Evolutionary conservation across 2,113 vertebrate genomes (phyloP).

Genomic region (Gallinago undulata): DNA sequence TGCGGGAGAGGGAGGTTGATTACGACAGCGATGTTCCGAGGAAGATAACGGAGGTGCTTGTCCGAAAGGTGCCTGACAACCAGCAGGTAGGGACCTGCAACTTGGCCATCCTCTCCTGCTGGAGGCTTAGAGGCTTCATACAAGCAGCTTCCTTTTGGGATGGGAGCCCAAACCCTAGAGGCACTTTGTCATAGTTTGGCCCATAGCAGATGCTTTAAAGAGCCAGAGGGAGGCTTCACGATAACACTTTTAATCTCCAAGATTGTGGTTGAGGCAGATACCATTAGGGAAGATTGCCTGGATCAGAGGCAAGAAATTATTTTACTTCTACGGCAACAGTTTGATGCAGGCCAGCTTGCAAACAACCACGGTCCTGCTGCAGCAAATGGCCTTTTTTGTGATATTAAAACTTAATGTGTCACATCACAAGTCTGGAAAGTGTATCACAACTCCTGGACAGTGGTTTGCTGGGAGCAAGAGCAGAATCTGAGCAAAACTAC

Average conservation of each 20-base stretch:
- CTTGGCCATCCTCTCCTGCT: not conserved
- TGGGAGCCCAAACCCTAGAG: not conserved
- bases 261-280: not conserved
- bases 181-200: not conserved
- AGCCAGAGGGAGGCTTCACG: not conserved
- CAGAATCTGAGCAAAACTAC: not conserved
- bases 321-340: not conserved
- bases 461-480: not conserved
- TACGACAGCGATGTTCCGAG: conserved; percentile 86
- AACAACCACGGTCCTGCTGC: not conserved
- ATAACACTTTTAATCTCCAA: not conserved
- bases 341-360: not conserved
- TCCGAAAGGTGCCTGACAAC: conserved; percentile 97
- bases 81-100: conserved; percentile 84
- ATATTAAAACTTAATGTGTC: not conserved
- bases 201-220: not conserved
- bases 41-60: conserved; percentile 93
- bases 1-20: conserved; percentile 91
- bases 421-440: not conserved
- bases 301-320: not conserved
- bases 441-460: not conserved
- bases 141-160: not conserved
- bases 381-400: not conserved
- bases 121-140: not conserved
- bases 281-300: not conserved